Conservation (phyloP, 2,113 vertebrate genomes). For the Oenanthe melanoleuca region DNA sequence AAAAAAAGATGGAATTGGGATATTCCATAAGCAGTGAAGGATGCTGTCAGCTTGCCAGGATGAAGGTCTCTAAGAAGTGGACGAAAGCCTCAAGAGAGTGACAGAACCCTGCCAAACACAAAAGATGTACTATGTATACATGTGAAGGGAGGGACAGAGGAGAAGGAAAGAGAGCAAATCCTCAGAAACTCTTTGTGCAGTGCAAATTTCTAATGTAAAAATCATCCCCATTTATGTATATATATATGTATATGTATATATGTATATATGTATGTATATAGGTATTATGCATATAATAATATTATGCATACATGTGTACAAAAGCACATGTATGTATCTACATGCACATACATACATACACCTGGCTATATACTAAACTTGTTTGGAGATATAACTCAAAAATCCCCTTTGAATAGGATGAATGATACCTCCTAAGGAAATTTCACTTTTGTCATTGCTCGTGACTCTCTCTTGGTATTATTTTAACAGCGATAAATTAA, state of each 20-base stretch:
- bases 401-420: not conserved
- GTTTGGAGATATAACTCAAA: not conserved
- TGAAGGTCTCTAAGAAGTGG: not conserved
- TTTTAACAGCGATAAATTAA: not conserved
- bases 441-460: not conserved
- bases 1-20: not conserved
- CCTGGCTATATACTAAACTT: not conserved
- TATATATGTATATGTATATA: fast-evolving
- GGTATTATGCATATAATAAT: no score
- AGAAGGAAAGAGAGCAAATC: not conserved
- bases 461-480: not conserved
- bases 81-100: not conserved
- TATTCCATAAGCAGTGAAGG: not conserved
- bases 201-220: not conserved
- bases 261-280: fast-evolving
- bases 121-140: not conserved
- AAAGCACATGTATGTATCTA: fast-evolving
- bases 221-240: not conserved
- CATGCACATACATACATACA: not conserved
- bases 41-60: not conserved
- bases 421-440: not conserved
- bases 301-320: no score
- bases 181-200: not conserved
- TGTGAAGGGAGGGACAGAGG: not conserved
- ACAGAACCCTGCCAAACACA: not conserved